Conservation (phyloP, 2,113 vertebrate species). For the Stigmatopora nigra region DNA sequence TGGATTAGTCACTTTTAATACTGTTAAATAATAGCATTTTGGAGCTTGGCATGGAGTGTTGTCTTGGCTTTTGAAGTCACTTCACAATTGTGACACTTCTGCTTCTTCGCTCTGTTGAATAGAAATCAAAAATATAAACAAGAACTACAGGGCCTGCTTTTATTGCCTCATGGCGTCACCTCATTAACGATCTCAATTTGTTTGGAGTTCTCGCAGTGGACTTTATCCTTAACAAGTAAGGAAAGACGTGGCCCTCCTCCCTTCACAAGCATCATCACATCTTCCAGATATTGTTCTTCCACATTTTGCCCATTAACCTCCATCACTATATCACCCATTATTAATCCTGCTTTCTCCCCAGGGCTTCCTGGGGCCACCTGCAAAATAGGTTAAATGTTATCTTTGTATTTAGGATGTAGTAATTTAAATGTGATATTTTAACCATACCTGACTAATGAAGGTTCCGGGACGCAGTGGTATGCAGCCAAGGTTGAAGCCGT, state of each 20-base stretch:
- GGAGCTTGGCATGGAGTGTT: neutral
- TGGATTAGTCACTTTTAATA: neutral
- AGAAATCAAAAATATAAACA: neutral
- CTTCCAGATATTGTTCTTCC: constrained; percentile 55
- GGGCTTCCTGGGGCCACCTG: constrained; percentile 67
- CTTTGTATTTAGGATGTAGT: neutral
- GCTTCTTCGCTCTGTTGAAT: neutral
- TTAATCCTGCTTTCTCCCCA: constrained; percentile 66
- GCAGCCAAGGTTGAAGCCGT: constrained; percentile 67
- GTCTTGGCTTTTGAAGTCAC: neutral
- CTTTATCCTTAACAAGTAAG: constrained; percentile 50
- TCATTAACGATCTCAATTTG: constrained; percentile 27
- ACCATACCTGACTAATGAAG: constrained; percentile 70
- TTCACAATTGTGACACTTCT: neutral
- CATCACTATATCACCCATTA: constrained; percentile 65
- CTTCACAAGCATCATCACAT: constrained; percentile 59
- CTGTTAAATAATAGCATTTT: neutral
- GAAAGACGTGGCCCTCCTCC: constrained; percentile 44
- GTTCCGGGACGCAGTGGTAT: constrained; percentile 43
- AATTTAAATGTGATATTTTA: neutral
- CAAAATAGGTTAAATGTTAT: constrained; percentile 1
- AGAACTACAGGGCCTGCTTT: neutral
- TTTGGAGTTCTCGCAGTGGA: constrained; percentile 24
- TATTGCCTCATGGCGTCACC: constrained; percentile 24
- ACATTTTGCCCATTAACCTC: constrained; percentile 74